Base-by-base conservation (phyloP, 1,140 invertebrate genomes). In the Aphelinus atriplicis region DNA sequence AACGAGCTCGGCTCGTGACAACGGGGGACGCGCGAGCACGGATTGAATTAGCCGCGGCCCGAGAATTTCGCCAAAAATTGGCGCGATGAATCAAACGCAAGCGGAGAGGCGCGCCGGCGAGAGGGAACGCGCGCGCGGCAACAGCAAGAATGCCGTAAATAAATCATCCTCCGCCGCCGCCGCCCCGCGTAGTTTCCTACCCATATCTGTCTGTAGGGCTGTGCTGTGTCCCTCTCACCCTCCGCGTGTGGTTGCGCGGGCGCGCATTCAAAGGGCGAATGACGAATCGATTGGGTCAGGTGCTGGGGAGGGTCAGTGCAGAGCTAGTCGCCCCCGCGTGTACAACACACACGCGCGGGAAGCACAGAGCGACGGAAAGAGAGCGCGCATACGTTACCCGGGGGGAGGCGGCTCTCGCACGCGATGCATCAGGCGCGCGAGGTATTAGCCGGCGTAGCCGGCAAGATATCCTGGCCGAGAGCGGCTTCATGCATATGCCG, bases 341-440 rank as follows among this genome's bases (percentile, higher is more conserved):
- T 26, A 51, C 48, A 51, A 57, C 42, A 55, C n/a, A 42, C 10
- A 69, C 56, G 2, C 56, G 2, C 45, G 42, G 45, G n/a, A 42
- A 48, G 26, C 0, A 26, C 26, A 26, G 26, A 26, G 26, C n/a
- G 50, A 66, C n/a, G 60, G 55, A 50, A n/a, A 64, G 60, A 10
- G n/a, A 65, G 56, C 9, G 62, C 9, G 45, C 61, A 47, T 65
- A 75, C 50, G 67, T 70, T 75, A 72, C 72, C 64, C 26, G 26
- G 26, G 26, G 26, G 26, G 26, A 26, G 26, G 26, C 26, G 26
- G 26, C 26, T 45, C 53, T 7, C 58, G 63, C 75, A 73, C 64
- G 71, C 71, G 75, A 77, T 73, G 66, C 61, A 77, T 77, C 73
- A 77, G 65, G 46, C 64, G 26, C 69, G 60, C 61, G 51, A 63